Evolutionary conservation across 2,888 invertebrate genomes (phyloP).

Genomic region (Nasonovia ribisnigri): DNA sequence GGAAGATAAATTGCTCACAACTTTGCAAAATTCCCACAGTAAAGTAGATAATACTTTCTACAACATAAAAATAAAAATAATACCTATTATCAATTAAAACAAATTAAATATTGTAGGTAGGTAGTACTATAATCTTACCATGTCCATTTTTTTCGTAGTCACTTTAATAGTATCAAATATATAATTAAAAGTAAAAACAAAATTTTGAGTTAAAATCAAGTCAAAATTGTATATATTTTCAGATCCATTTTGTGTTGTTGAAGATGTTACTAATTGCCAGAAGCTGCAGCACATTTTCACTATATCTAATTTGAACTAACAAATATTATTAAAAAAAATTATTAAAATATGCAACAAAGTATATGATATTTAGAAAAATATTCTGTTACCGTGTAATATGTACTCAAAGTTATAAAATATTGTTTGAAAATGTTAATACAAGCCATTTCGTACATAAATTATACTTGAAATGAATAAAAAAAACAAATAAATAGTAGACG

Average conservation of each 20-base stretch:
- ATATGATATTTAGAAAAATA: neutral
- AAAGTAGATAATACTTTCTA: constrained; percentile 44
- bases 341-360: neutral
- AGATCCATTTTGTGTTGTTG: neutral
- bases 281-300: constrained; percentile 24
- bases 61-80: constrained; percentile 10
- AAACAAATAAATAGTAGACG: neutral
- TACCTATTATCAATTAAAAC: neutral
- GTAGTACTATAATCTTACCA: constrained; percentile 20
- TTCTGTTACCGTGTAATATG: neutral
- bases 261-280: constrained; percentile 5
- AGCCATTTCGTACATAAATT: neutral
- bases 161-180: constrained; percentile 40
- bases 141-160: constrained; percentile 26
- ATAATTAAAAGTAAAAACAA: constrained; percentile 30
- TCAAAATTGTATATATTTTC: neutral
- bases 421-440: neutral
- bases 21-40: constrained; percentile 40
- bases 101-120: neutral
- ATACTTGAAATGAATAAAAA: neutral
- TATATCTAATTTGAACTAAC: constrained; percentile 57
- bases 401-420: neutral
- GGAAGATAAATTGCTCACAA: constrained; percentile 6
- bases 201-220: neutral
- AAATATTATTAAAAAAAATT: neutral